Evolutionary conservation across 64 coral and sea anemone genomes (phyloP).

Genomic region (Cladopsammia gracilis): DNA sequence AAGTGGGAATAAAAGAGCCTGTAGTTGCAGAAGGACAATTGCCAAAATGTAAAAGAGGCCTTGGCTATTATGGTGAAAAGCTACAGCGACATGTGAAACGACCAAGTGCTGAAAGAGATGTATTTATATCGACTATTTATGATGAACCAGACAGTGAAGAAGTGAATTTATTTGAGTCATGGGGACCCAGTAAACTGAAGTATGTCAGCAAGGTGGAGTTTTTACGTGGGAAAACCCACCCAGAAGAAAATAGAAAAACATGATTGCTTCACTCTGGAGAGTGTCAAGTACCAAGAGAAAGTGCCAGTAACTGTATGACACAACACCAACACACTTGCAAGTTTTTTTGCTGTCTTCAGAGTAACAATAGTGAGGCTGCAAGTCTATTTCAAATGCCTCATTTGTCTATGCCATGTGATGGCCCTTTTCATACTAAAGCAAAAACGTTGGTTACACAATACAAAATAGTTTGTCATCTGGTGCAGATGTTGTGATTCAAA

Average conservation of each 20-base stretch:
- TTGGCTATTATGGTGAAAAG: slow-evolving; percentile 99
- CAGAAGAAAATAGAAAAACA: neutral
- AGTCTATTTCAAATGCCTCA: too few relatives aligned
- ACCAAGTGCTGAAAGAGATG: slow-evolving; percentile 82
- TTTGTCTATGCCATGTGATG: too few relatives aligned
- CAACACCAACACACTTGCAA: too few relatives aligned
- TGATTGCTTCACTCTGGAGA: neutral
- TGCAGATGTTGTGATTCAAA: too few relatives aligned
- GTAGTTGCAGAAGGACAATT: slow-evolving; percentile 88
- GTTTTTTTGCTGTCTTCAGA: too few relatives aligned
- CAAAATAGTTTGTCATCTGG: too few relatives aligned
- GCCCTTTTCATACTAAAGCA: too few relatives aligned
- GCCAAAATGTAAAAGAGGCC: slow-evolving; percentile 87
- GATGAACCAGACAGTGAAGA: slow-evolving; percentile 83
- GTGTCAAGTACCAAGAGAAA: too few relatives aligned
- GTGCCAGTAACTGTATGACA: too few relatives aligned
- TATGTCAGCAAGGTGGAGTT: slow-evolving; percentile 87
- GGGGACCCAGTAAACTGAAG: slow-evolving; percentile 81
- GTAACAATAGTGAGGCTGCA: too few relatives aligned
- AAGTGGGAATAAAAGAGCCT: slow-evolving; percentile 83
- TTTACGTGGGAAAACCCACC: slow-evolving; percentile 49
- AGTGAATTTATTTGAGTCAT: slow-evolving; percentile 63
- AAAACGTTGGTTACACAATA: too few relatives aligned
- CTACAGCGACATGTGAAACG: slow-evolving; percentile 82
- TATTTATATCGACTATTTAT: slow-evolving; percentile 94